Percentiles rank a stretch among this genome's conserved stretches.
Evolutionary conservation across 2,797 vertebrate species (phyloP).

Genomic region (Urosaurus nigricauda): DNA sequence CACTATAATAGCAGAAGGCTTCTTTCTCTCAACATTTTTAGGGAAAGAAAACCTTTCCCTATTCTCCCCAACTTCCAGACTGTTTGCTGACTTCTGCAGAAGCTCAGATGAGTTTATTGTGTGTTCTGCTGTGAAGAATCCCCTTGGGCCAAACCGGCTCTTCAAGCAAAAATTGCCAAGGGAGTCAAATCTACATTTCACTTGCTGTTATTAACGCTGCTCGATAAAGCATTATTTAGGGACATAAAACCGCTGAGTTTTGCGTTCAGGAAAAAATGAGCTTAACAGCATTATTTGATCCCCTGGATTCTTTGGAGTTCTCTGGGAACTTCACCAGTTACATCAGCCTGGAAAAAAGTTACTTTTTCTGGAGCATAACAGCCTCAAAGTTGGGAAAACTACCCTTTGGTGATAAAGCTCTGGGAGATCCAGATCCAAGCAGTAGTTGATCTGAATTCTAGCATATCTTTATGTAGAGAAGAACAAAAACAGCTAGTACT

Average conservation of each 20-base stretch:
- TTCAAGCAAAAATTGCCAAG: slow-evolving; percentile 34
- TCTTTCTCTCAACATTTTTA: neutral
- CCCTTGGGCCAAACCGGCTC: slow-evolving; percentile 40
- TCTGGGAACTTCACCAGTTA: fast-evolving
- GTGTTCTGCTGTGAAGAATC: slow-evolving; percentile 10
- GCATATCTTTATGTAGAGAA: neutral
- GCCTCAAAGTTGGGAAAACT: too few relatives aligned
- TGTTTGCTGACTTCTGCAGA: slow-evolving; percentile 16
- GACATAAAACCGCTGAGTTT: slow-evolving; percentile 62
- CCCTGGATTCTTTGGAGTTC: neutral
- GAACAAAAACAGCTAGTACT: neutral
- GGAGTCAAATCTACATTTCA: slow-evolving; percentile 51
- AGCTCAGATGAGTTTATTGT: slow-evolving; percentile 2
- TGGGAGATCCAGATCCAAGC: too few relatives aligned
- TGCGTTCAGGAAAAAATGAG: slow-evolving; percentile 48
- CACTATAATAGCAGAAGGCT: neutral
- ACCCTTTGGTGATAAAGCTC: too few relatives aligned
- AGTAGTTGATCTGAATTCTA: too few relatives aligned
- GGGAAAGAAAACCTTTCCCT: neutral
- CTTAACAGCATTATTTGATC: slow-evolving; percentile 48
- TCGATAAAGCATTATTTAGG: slow-evolving; percentile 51
- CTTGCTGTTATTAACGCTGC: slow-evolving; percentile 37
- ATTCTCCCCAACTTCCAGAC: neutral
- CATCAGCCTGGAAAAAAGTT: neutral
- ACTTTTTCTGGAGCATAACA: too few relatives aligned